Base-by-base conservation (phyloP, 2,797 vertebrate genomes). In the Lepilemur septentrionalis region DNA sequence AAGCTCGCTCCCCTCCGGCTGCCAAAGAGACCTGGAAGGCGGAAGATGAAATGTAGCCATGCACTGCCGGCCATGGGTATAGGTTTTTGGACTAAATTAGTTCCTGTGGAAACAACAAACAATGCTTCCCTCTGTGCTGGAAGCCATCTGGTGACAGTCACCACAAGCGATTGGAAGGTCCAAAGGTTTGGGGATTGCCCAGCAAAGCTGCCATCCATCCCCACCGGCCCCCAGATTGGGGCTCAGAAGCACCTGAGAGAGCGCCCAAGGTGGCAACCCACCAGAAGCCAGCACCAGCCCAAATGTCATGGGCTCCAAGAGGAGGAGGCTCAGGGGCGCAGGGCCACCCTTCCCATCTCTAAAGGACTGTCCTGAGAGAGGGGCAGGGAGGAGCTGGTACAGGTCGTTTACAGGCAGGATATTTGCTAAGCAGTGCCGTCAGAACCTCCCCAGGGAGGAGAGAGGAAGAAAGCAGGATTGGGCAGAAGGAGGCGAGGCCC, bases 321-420 rank as follows among this genome's bases (percentile, higher is more conserved):
- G 14, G 50, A 76, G 6, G 25, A 25, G 38, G 25, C 35, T 2
- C 4, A 0, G 1, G 30, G 8, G 28, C 1, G 4, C n/a, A 38
- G n/a, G 73, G 28, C 48, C 1, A 0, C 32, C 2, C 46, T 52
- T 18, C 46, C 28, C 14, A 32, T 35, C 70, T 13, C 69, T 15
- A 20, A 65, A 72, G 50, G 28, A 67, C 7, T 4, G 1, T 59
- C 11, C 22, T 14, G 25, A 48, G n/a, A 23, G 28, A 59, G 18
- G 32, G 11, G 25, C 8, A 23, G 25, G 38, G 8, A 46, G 18
- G 43, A 46, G 57, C 13, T 6, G 12, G 32, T 13, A 2, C 0
- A 18, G 7, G 55, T 38, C 1, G 32, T 17, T 61, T 25, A 9
- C 1, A 46, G 15, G 52, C 14, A 61, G 55, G 67, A 67, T 50